Base-by-base conservation (phyloP, 2,888 invertebrate genomes). In the Tenthredo mesomela region DNA sequence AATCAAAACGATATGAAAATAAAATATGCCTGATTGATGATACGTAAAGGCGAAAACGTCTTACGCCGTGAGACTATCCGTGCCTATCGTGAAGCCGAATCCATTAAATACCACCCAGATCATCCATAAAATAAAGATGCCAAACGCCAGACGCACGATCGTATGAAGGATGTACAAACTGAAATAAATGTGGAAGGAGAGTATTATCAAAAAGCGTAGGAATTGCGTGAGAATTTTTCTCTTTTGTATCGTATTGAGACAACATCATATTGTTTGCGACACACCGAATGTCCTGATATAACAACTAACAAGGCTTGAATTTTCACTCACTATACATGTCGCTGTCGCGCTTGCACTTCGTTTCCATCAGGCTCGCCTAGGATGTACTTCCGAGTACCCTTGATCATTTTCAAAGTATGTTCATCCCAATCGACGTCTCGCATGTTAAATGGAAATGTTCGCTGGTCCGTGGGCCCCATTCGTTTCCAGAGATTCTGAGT, bases 391-490 rank as follows among this genome's bases (percentile, higher is more conserved):
- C 50, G 18, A 54, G 33, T 1, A 50, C 75, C 75, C 10, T 15
- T 33, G 0, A 47, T 0, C 75, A 29, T 7, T 47, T 50, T 47
- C 33, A 50, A 50, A 10, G 3, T 7, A 15, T 80, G 21, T 61
- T 80, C 80, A 37, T 61, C 50, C 80, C 80, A 80, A 40, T 80
- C 80, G 4, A 80, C 9, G 61, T n/a, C 2, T 29, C n/a, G 29
- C 6, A 40, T 80, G 29, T 33, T 61, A 25, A 80, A 37, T 37
- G 37, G 37, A 37, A 97, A 98, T 0, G 94, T 93, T 82, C 95
- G 92, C 87, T 93, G 93, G 87, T 96, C 97, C 10, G 93, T 93
- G 0, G 93, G 91, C 0, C 93, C 94, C 58, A 97, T 90, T 21
- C 93, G 93, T 0, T 93, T 90, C 82, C 93, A 93, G 5, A 97